Evolutionary conservation across 2,888 invertebrate species (phyloP), one percentile per base, ranked within the genome.

Genomic region (Callyntrura guangdongensis): DNA sequence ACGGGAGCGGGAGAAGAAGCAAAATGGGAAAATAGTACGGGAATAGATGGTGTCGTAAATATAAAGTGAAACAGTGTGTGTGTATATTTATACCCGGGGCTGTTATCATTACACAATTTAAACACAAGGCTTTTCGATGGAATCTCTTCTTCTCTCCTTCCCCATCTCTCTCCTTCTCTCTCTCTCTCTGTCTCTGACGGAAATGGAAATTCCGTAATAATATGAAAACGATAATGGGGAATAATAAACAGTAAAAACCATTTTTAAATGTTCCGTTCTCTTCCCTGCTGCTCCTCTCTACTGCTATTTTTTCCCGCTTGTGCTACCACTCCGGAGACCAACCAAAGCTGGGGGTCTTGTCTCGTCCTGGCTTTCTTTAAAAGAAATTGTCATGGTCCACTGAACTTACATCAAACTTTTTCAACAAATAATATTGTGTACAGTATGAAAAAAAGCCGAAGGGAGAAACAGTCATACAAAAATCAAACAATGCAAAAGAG

Each of bases 391-490:
- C 79, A 89, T 64, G 84, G 89, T 84, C 84, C 64, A 83, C 27
- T 89, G 84, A 84, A 84, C 89, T 89, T 88, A 74, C 74, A 89
- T 89, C 84, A 84, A 84, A 69, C 14, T 72, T 74, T 79, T 79
- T 56, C 56, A 79, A 56, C 69, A 82, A 59, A 69, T 17, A 84
- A 77, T 83, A 82, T 53, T 69, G 59, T 74, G 36, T 36, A 36
- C 36, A 36, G 3, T 2, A 36, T 6, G 36, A 36, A 88, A 72
- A 61, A 88, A 85, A 72, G 77, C 79, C 77, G 61, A 61, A 82
- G 69, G 56, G 72, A 36, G 36, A 6, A 36, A 36, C 36, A 17
- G 59, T 4, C 3, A 59, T 59, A 59, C 17, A n/a, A 25, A 2
- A 64, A 20, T 22, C 9, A 64, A 64, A 64, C 11, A 9, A 12